Percentiles rank a stretch among this genome's conserved stretches.
Evolutionary conservation across 2,888 invertebrate species (phyloP).

Genomic region (Alloplasta piceator): DNA sequence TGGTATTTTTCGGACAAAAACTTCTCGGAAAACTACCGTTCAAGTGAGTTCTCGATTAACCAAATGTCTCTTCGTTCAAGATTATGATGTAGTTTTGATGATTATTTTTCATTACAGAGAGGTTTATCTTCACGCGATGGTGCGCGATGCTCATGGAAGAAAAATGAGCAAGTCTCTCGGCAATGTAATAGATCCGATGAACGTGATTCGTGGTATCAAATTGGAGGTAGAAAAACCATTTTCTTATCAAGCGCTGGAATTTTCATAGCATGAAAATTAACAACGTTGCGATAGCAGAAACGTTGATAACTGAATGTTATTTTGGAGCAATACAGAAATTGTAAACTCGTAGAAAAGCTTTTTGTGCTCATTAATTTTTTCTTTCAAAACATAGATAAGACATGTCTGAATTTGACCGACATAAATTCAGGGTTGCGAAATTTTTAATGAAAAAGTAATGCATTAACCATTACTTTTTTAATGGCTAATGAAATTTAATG

Average conservation of each 20-base stretch:
- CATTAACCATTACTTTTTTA: no score
- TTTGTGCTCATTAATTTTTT: no score
- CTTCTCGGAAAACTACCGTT: conserved; percentile 97
- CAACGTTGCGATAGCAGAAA: not conserved
- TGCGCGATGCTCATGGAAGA: conserved; percentile 98
- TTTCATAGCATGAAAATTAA: not conserved
- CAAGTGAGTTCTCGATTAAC: conserved; percentile 84
- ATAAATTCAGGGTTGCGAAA: no score
- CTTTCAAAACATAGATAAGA: no score
- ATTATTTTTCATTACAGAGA: conserved; percentile 84
- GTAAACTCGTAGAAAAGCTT: no score
- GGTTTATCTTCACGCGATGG: conserved; percentile 97
- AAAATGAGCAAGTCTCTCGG: conserved; percentile 99
- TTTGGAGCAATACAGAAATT: no score
- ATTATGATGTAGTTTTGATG: not conserved
- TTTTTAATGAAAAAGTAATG: no score
- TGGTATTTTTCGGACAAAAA: conserved; percentile 98
- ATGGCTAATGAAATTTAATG: no score
- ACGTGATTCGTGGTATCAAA: conserved; percentile 95
- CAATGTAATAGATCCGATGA: conserved; percentile 98
- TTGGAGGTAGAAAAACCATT: conserved; percentile 85
- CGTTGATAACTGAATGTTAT: not conserved
- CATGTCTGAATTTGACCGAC: no score
- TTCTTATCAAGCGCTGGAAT: not conserved
- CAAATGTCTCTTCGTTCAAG: not conserved